Conservation (phyloP, 2,113 vertebrate genomes). For the Otolemur garnettii region DNA sequence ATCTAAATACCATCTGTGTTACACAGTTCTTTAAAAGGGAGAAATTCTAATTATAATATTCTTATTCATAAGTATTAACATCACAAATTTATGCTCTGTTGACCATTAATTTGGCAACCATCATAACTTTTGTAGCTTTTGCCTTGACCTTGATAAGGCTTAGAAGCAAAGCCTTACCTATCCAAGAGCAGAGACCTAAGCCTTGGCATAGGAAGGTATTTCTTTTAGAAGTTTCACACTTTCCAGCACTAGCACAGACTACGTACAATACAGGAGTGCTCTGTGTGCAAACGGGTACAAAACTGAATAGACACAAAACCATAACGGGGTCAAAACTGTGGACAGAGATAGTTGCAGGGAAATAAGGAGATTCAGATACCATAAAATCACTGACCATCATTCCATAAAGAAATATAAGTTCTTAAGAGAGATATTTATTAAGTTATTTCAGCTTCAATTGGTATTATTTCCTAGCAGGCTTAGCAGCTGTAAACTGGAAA, state of each 20-base stretch:
- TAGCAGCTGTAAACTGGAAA: background rate
- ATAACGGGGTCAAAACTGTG: background rate
- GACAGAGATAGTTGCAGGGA: background rate
- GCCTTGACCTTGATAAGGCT: background rate
- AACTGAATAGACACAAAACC: background rate
- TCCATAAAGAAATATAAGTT: slow-evolving; percentile 4
- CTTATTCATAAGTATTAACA: background rate
- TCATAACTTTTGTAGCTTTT: background rate
- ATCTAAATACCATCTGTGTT: background rate
- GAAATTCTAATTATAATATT: background rate
- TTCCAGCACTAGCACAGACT: background rate
- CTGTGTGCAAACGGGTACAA: background rate
- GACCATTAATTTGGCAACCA: background rate
- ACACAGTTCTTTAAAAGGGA: background rate
- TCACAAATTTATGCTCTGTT: background rate
- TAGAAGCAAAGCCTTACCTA: background rate
- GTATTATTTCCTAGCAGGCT: background rate
- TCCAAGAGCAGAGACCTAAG: background rate
- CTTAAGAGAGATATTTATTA: background rate
- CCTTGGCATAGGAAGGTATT: background rate
- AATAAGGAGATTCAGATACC: background rate
- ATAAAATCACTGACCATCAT: background rate
- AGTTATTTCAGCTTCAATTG: background rate
- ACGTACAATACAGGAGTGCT: background rate
- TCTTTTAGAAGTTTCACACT: background rate